Evolutionary conservation across 2,113 vertebrate genomes (phyloP).

Genomic region (Gopherus flavomarginatus): DNA sequence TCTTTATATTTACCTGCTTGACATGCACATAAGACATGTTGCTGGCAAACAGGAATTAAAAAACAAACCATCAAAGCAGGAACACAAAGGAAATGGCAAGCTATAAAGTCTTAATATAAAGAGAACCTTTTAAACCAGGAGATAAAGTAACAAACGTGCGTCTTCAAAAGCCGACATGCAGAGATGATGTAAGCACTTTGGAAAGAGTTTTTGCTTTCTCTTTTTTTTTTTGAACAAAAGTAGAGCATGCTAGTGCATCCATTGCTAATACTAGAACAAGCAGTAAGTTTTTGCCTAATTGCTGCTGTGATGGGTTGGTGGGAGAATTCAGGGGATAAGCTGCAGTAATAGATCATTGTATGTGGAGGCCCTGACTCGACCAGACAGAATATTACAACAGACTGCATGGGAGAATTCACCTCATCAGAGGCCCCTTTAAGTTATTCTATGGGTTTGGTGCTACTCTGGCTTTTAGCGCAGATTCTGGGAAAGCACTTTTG

Average conservation of each 20-base stretch:
- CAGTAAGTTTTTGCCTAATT: neutral
- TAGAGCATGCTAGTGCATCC: conserved; percentile 29
- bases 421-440: conserved; percentile 64
- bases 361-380: conserved; percentile 28
- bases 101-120: neutral
- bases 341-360: conserved; percentile 54
- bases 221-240: conserved; percentile 34
- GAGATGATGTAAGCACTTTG: conserved; percentile 27
- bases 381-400: conserved; percentile 52
- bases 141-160: neutral
- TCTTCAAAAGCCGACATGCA: conserved; percentile 34
- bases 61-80: neutral
- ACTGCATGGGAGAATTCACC: conserved; percentile 47
- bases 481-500: conserved; percentile 51
- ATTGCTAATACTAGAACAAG: neutral
- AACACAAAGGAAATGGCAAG: neutral
- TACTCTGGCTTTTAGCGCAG: conserved; percentile 39
- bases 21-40: neutral
- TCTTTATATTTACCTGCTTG: neutral
- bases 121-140: neutral
- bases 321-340: conserved; percentile 25
- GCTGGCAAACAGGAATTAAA: conserved; percentile 1
- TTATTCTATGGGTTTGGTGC: conserved; percentile 50
- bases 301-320: neutral
- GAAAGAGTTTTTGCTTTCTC: no score